These are phyloP conservation scores for Bacillus rossius DNA, from an alignment of 1,140 invertebrate genomes.

Conservation along the genomic window DNA sequence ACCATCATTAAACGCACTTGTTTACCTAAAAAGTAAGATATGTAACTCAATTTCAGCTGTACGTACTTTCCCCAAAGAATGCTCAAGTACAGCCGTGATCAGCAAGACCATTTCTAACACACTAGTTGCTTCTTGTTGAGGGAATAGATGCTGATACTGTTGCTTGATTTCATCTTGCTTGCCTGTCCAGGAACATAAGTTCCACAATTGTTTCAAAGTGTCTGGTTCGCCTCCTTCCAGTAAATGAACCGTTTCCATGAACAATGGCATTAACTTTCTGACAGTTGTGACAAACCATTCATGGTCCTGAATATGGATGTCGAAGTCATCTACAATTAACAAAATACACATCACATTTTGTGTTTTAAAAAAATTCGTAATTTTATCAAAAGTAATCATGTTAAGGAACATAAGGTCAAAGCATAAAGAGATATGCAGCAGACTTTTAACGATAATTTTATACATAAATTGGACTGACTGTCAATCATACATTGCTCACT, in stretches of 20 bases:
- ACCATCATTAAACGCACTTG: not conserved
- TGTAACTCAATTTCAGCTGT: no score
- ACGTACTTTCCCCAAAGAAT: constrained; percentile 18
- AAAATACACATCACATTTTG: no score
- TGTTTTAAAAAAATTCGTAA: no score
- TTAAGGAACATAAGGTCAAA: no score
- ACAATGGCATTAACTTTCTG: constrained; percentile 1
- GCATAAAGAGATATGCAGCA: no score
- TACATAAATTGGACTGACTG: no score
- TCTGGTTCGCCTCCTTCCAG: not conserved
- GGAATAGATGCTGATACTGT: not conserved
- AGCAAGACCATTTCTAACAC: constrained; percentile 1
- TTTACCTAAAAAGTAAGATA: not conserved
- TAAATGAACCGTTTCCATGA: not conserved
- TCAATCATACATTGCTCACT: no score
- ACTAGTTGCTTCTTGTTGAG: not conserved
- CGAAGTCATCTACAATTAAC: constrained; percentile 14
- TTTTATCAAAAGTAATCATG: no score
- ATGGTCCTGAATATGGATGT: constrained; percentile 2
- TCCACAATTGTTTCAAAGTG: not conserved
- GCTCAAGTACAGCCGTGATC: constrained; percentile 10
- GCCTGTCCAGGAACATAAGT: constrained; percentile 1
- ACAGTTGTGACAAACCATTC: not conserved
- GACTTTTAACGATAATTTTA: no score
- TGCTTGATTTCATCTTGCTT: constrained; percentile 1